Evolutionary conservation across 2,888 invertebrate species (phyloP), one percentile per base, ranked within the genome.

Genomic region (Pandemis corylana): DNA sequence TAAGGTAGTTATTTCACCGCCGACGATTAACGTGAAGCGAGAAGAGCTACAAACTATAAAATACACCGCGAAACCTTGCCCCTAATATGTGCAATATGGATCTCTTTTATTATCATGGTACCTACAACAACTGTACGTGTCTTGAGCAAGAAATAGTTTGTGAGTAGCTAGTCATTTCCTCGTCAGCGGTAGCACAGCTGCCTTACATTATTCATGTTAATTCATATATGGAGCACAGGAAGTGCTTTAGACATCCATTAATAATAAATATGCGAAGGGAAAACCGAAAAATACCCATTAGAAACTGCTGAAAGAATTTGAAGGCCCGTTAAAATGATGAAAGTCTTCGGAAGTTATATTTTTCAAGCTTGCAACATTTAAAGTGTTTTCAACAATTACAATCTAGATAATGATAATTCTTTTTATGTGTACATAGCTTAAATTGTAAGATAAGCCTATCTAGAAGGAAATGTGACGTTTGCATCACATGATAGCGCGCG

Each of bases 401-500:
- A 15, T 49, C 62, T 44, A 56, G 44, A 67, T 71, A 67, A 67
- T 67, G 67, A 71, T 75, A 75, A 67, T 56, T 42, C 63, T 53
- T 63, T 62, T 70, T 36, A 56, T 66, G 36, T 75, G 49, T 59
- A n/a, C 41, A 42, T 56, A 67, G 71, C 70, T 71, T 75, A 75
- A 62, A 44, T 56, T 56, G 20, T 36, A n/a, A 67, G 75, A 75
- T 75, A 75, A 75, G 62, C 44, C 62, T 67, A 75, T 75, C 71
- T 74, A 46, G 61, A 67, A 46, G 53, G 70, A 71, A 71, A 71
- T 75, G 63, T 71, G 75, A 71, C 66, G 75, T 75, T 70, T 61
- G 66, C 67, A 67, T 71, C 63, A 63, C 56, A 75, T 44, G 75
- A 70, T 75, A 70, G 46, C 42, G 41, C 1, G 41, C 15, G 10